phyloP scores from a whole-genome alignment of 2,888 invertebrate species.

The Agrotis segetum region DNA sequence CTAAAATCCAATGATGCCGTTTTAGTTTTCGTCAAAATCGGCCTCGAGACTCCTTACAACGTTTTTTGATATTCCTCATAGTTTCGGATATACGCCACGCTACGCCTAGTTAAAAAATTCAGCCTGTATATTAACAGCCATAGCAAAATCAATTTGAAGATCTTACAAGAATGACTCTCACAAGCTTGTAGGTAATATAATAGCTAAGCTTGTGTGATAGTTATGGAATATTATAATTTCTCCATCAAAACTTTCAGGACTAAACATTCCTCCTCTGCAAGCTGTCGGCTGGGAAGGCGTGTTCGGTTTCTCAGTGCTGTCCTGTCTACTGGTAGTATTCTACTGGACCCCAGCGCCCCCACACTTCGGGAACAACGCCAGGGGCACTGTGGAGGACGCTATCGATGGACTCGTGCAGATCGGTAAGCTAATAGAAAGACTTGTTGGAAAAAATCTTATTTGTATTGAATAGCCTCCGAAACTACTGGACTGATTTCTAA shows the following conservation, averaged over 20 bases:
- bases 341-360: slow-evolving; percentile 95
- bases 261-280: slow-evolving; percentile 97
- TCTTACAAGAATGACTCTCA: not conserved
- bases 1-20: too few species aligned
- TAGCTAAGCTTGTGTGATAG: too few species aligned
- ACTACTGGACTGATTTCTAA: too few species aligned
- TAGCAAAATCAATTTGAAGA: not conserved
- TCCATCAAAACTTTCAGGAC: slow-evolving; percentile 79
- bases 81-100: too few species aligned
- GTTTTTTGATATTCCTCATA: too few species aligned
- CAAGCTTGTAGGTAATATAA: not conserved
- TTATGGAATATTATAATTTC: too few species aligned
- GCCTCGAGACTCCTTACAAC: too few species aligned
- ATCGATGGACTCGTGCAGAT: slow-evolving; percentile 97
- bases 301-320: slow-evolving; percentile 83
- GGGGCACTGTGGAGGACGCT: slow-evolving; percentile 95
- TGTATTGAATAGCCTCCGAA: too few species aligned
- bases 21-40: too few species aligned
- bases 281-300: slow-evolving; percentile 98
- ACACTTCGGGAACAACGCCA: slow-evolving; percentile 94
- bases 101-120: too few species aligned
- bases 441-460: too few species aligned
- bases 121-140: not conserved
- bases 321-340: slow-evolving; percentile 87
- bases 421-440: slow-evolving; percentile 78